A percentile compares a stretch with the other conserved stretches of the same genome.
Conservation (phyloP, 2,888 invertebrate genomes). For the Pollenia angustigena region DNA sequence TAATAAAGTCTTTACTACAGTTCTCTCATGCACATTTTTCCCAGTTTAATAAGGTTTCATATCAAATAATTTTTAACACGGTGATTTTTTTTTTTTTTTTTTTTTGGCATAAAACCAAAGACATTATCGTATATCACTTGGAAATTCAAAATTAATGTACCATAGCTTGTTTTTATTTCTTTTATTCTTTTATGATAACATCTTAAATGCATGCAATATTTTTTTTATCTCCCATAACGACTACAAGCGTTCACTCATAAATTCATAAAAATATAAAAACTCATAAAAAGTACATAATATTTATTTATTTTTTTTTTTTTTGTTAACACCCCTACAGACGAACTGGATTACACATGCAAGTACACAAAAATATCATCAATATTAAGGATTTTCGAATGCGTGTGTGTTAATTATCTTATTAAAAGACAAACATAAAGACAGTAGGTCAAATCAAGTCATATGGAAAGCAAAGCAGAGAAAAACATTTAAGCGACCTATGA, state of each 20-base stretch:
- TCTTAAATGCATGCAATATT: neutral
- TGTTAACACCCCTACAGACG: neutral
- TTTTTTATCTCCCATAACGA: neutral
- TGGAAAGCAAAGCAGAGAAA: neutral
- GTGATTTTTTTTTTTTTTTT: too few species aligned
- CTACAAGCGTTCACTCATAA: neutral
- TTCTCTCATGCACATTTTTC: too few species aligned
- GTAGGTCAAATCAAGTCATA: conserved; percentile 29
- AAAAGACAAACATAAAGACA: conserved; percentile 48
- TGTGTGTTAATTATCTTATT: conserved; percentile 62
- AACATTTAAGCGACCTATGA: conserved; percentile 39
- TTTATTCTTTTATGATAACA: neutral
- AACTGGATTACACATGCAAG: neutral
- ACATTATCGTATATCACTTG: neutral
- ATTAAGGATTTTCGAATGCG: conserved; percentile 17
- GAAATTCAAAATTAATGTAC: neutral
- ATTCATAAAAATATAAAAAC: neutral
- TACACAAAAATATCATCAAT: neutral
- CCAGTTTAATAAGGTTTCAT: neutral
- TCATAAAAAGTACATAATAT: neutral
- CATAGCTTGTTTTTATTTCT: neutral
- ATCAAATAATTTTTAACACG: too few species aligned
- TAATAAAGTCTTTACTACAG: too few species aligned
- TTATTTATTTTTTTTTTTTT: neutral
- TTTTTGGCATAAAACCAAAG: too few species aligned